phyloP scores from a whole-genome alignment of 2,888 invertebrate genomes.

The Rotaria magnacalcarata region DNA sequence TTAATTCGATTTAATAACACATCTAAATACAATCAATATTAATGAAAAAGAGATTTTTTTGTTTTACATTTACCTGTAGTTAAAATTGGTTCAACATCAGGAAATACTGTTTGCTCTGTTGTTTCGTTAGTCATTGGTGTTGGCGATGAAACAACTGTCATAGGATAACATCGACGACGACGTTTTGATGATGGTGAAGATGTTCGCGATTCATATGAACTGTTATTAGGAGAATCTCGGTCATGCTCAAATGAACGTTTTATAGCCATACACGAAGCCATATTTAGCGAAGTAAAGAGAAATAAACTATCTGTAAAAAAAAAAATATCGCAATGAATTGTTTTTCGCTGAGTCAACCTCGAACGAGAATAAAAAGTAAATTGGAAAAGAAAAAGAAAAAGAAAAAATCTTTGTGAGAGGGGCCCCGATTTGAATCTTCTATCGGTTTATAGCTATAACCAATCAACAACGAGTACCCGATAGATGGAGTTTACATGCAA shows the following conservation, averaged over 20 bases:
- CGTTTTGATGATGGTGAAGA: slow-evolving; percentile 7
- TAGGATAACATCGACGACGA: neutral
- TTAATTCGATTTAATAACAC: slow-evolving; percentile 7
- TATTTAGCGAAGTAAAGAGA: neutral
- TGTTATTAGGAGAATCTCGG: neutral
- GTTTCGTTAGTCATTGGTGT: neutral
- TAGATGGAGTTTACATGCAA: neutral
- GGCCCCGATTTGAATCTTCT: neutral
- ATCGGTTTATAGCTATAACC: neutral
- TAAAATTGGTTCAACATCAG: slow-evolving; percentile 19
- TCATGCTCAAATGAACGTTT: slow-evolving; percentile 24
- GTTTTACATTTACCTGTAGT: neutral
- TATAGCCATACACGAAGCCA: slow-evolving; percentile 22
- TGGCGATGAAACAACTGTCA: slow-evolving; percentile 7
- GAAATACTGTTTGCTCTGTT: slow-evolving; percentile 15
- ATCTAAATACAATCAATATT: neutral
- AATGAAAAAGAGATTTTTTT: neutral
- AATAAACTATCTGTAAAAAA: neutral
- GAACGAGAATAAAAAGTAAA: neutral
- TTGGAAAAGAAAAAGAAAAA: neutral
- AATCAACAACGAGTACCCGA: neutral
- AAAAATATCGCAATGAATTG: neutral
- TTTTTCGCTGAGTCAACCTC: neutral
- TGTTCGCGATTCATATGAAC: slow-evolving; percentile 15
- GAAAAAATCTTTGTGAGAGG: neutral